A percentile compares a stretch with the other conserved stretches of the same genome.
These are phyloP conservation scores for Patella depressa DNA, from an alignment of 2,888 invertebrate genomes.

Conservation along the genomic window DNA sequence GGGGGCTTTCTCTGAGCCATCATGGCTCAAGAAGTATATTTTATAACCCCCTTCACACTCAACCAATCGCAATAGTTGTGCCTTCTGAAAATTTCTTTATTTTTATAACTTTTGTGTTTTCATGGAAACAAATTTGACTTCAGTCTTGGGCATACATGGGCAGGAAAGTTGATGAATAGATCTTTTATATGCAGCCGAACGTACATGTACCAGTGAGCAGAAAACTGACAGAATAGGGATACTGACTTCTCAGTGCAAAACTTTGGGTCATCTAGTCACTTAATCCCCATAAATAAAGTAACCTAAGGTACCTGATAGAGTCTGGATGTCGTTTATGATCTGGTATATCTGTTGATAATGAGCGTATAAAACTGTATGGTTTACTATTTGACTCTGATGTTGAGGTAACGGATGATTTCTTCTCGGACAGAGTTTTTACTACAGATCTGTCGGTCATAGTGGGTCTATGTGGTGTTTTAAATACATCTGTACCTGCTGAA, in stretches of 20 bases:
- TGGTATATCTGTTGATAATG: slow-evolving; percentile 41
- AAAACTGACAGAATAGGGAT: neutral
- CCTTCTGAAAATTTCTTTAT: too few species aligned
- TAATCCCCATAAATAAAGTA: neutral
- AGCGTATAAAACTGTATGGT: slow-evolving; percentile 49
- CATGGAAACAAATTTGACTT: too few species aligned
- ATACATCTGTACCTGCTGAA: neutral
- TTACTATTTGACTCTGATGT: slow-evolving; percentile 16
- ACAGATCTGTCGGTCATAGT: neutral
- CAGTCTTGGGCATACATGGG: too few species aligned
- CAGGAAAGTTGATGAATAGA: too few species aligned
- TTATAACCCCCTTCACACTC: too few species aligned
- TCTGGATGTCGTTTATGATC: slow-evolving; percentile 47
- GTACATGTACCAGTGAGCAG: neutral
- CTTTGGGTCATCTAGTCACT: neutral
- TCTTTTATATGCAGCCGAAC: too few species aligned
- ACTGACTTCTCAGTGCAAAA: neutral
- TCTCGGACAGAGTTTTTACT: neutral
- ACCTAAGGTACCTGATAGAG: slow-evolving; percentile 45
- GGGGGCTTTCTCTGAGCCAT: too few species aligned
- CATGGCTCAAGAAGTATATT: too few species aligned
- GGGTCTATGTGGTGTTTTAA: neutral
- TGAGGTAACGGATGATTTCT: neutral
- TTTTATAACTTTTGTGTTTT: too few species aligned
- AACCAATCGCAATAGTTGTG: too few species aligned